Base-by-base conservation (phyloP, 2,888 invertebrate genomes). In the Oscheius sp. region DNA sequence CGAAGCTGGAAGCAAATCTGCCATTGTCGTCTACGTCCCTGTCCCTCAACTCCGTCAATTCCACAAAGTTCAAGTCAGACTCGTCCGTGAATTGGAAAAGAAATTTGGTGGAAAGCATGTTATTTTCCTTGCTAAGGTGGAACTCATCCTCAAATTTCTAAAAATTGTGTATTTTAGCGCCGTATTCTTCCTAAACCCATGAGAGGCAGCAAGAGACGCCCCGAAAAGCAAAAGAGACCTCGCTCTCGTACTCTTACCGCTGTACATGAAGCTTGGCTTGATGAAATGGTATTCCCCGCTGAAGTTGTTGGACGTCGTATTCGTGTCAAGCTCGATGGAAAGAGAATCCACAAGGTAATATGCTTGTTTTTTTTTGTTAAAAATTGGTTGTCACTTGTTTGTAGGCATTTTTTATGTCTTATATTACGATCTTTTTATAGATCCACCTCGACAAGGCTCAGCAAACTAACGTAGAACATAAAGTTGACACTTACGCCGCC, bases 41-140 rank as follows among this genome's bases (percentile, higher is more conserved):
- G 95, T 96, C 90, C 97, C 97, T 73, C 96, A 96, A 89, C 90
- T 97, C 89, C 94, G 93, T 89, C 91, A 92, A 71, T 98, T 95
- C 91, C 97, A 98, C 89, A 97, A 96, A 89, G 92, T 98, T 82
- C 97, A 98, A 89, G 93, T 93, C 78, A 91, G 95, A 80, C 90
- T 99, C 85, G 96, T 98, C 50, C 91, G 97, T 84, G 98, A 98
- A 88, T 89, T 98, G 86, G 98, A 99, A 88, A 99, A 98, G 91
- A 98, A 98, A 87, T 96, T 98, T 90, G 95, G 94, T 85, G 97
- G 97, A 75, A 95, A 95, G 88, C 95, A 97, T 87, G 96, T 98
- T 12, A 95, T 99, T 80, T 94, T 98, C 87, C 91, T 98, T 86
- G 98, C 96, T 45, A 82, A 75, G 80, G 86, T 85, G 32, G 84